phyloP scores from a whole-genome alignment of 2,888 invertebrate species.

The Andrena bicolor region DNA sequence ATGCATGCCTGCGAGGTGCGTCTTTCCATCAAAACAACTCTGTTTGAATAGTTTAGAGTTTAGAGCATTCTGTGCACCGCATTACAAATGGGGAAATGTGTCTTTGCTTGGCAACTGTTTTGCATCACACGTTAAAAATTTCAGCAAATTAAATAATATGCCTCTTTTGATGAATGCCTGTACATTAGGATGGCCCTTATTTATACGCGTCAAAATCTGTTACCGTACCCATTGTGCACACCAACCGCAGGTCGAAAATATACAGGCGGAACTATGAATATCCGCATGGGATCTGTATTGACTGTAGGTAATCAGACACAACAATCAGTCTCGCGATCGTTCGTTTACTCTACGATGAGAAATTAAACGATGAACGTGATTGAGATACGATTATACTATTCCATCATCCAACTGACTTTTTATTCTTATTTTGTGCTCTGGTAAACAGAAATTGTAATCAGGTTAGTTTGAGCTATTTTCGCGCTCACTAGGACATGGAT shows the following conservation, averaged over 20 bases:
- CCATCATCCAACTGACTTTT: constrained; percentile 15
- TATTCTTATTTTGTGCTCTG: neutral
- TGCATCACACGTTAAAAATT: too few relatives aligned
- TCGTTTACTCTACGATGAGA: constrained; percentile 48
- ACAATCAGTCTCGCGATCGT: constrained; percentile 43
- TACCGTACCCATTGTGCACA: neutral
- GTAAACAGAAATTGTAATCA: neutral
- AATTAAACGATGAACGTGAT: constrained; percentile 53
- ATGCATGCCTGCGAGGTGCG: too few relatives aligned
- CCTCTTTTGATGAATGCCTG: too few relatives aligned
- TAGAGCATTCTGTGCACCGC: too few relatives aligned
- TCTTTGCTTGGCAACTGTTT: too few relatives aligned
- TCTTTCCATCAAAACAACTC: too few relatives aligned
- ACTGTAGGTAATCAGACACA: constrained; percentile 47
- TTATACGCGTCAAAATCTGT: constrained; percentile 15
- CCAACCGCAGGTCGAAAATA: constrained; percentile 33
- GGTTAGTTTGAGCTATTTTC: too few relatives aligned
- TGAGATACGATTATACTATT: constrained; percentile 32
- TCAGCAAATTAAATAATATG: too few relatives aligned
- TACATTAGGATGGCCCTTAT: too few relatives aligned
- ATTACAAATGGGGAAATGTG: too few relatives aligned
- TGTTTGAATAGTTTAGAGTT: too few relatives aligned
- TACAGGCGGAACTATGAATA: constrained; percentile 39
- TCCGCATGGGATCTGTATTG: constrained; percentile 21
- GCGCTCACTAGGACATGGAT: too few relatives aligned